Conservation (phyloP, 2,113 vertebrate genomes). For the Ancistrus triradiatus region DNA sequence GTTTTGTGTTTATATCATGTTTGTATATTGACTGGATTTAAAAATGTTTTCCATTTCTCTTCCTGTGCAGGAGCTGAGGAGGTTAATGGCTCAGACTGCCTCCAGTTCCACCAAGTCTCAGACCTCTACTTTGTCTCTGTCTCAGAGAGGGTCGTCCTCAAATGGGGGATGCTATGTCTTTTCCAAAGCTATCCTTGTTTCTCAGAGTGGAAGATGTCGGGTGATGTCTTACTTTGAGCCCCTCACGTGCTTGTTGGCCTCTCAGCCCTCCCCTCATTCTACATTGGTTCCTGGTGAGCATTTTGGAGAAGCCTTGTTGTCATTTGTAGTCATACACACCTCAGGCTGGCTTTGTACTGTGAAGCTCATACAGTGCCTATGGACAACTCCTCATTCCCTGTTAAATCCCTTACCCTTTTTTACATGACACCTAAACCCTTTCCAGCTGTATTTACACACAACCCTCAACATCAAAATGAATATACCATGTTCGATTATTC, state of each 20-base stretch:
- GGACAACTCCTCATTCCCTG: too few species aligned
- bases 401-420: too few species aligned
- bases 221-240: conserved; percentile 81
- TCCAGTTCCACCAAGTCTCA: conserved; percentile 49
- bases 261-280: conserved; percentile 85
- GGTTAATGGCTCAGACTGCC: conserved; percentile 67
- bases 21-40: too few species aligned
- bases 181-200: conserved; percentile 80
- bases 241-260: conserved; percentile 83
- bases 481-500: too few species aligned
- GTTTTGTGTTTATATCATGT: too few species aligned
- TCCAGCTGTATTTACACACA: too few species aligned
- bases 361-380: too few species aligned
- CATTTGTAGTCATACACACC: too few species aligned
- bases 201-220: conserved; percentile 81
- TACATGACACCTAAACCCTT: too few species aligned
- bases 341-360: too few species aligned
- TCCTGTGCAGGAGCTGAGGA: conserved; percentile 78
- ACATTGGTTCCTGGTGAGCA: conserved; percentile 83
- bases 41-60: background rate
- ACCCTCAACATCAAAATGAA: too few species aligned
- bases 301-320: background rate
- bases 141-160: conserved; percentile 64
- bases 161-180: conserved; percentile 74
- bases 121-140: conserved; percentile 34